A percentile compares a stretch with the other conserved stretches of the same genome.
phyloP scores from a whole-genome alignment of 1,140 invertebrate genomes.

The Pemphigus obesinymphae region DNA sequence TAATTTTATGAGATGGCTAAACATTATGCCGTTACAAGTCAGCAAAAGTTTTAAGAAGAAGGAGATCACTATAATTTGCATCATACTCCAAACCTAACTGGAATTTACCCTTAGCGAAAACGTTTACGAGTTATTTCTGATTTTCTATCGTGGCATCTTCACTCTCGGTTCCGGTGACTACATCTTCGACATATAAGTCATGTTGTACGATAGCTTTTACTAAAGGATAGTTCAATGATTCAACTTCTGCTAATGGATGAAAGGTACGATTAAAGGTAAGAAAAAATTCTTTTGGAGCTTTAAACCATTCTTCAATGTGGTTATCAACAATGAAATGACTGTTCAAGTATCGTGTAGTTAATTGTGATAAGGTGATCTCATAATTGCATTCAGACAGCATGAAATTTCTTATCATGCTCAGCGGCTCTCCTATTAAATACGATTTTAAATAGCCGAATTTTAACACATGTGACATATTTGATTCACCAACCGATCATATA shows the following conservation, averaged over 20 bases:
- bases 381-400: background rate
- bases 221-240: slow-evolving; percentile 44
- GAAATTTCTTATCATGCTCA: background rate
- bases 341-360: background rate
- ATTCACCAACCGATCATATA: no score
- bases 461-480: background rate
- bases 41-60: no score
- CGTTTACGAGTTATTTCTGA: background rate
- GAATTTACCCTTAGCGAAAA: slow-evolving; percentile 44
- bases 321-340: background rate
- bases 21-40: no score
- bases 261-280: slow-evolving; percentile 47
- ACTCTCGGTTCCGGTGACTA: background rate
- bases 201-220: slow-evolving; percentile 43
- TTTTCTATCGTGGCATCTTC: background rate
- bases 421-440: background rate
- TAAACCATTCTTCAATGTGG: background rate
- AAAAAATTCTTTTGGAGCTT: background rate
- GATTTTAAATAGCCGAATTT: background rate
- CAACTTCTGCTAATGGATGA: slow-evolving; percentile 48
- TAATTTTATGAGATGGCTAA: no score
- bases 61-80: no score
- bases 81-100: no score
- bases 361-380: background rate
- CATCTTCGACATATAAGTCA: background rate